A percentile compares a stretch with the other conserved stretches of the same genome.
Conservation (phyloP, 2,113 vertebrate genomes). For the Stercorarius parasiticus region DNA sequence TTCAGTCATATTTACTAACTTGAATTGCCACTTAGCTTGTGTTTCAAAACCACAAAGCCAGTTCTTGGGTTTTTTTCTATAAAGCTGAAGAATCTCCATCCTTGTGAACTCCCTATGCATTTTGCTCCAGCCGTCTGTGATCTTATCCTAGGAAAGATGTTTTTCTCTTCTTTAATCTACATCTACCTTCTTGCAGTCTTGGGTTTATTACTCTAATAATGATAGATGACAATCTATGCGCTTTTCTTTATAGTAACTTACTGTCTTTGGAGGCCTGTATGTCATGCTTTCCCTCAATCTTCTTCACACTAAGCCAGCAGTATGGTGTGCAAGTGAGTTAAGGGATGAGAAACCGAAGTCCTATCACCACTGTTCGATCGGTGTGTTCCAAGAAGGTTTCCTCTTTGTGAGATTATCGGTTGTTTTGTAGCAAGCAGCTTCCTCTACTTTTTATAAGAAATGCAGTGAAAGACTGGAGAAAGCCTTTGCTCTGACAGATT, state of each 20-base stretch:
- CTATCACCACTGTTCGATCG: rapidly evolving
- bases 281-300: background rate
- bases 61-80: background rate
- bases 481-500: background rate
- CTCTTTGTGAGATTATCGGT: background rate
- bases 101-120: background rate
- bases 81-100: background rate
- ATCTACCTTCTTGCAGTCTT: background rate
- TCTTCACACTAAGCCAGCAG: background rate
- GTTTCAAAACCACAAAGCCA: background rate
- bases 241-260: background rate
- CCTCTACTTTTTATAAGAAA: background rate
- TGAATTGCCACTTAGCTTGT: background rate
- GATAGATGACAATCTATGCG: background rate
- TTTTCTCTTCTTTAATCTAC: background rate
- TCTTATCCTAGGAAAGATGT: background rate
- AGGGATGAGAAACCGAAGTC: background rate
- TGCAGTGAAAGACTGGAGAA: background rate
- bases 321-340: background rate
- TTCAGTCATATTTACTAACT: background rate
- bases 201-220: background rate
- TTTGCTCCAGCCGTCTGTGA: background rate
- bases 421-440: background rate
- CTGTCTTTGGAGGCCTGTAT: background rate
- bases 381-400: background rate